Evolutionary conservation across 1,140 invertebrate genomes (phyloP), one percentile per base, ranked within the genome.

Genomic region (Drosophila nigrodunni): DNA sequence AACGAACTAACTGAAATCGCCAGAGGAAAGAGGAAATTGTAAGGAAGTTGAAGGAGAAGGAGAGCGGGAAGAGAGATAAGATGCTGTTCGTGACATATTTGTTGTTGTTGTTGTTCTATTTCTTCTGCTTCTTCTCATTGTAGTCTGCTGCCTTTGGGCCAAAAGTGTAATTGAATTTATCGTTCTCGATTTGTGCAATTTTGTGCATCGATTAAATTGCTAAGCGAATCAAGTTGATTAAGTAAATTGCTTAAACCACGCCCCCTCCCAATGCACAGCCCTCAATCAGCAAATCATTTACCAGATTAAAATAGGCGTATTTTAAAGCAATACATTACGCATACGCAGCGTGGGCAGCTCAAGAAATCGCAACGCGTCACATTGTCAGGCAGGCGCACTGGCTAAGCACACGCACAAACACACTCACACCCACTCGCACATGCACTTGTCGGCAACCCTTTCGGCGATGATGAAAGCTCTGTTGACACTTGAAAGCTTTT

Each of bases 141-240:
- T 30, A 5, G 25, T 30, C 25, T 9, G 9, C 21, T 39, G 46
- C 47, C 70, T 30, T 30, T 44, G 65, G 55, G 13, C 10, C 15
- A 76, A 64, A 77, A 74, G 57, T 77, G 80, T 83, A 89, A 88
- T 88, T 88, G 78, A 78, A 88, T 88, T 88, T 88, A 88, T 87
- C 66, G 79, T 55, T 78, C 49, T 57, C 25, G 70, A 88, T 11
- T 86, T 85, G 82, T 85, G 50, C 49, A 60, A 66, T 30, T 30
- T 30, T 73, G 62, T 59, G 69, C 77, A 71, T 69, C 64, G 67
- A 77, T 64, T 65, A 59, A 60, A 74, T 67, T 75, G 67, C 54
- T 77, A 79, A 65, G 8, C 8, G 41, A 82, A 78, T 82, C 50
- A 67, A 57, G 9, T 4, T 44, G 60, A 68, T 59, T 43, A 58